Evolutionary conservation across 2,113 vertebrate genomes (phyloP), one percentile per base, ranked within the genome.

Genomic region (Notiomystis cincta): DNA sequence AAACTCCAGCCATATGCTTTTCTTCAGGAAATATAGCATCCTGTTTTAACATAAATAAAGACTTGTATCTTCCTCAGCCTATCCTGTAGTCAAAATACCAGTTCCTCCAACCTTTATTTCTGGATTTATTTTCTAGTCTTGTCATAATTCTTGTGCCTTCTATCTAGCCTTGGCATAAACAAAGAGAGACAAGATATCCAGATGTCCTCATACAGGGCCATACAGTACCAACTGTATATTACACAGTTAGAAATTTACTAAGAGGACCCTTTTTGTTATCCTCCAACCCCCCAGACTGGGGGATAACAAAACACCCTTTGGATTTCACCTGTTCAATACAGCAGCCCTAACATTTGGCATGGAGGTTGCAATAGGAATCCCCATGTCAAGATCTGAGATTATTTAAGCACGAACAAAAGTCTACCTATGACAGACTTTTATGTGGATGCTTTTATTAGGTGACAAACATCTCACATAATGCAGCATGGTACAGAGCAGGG

Each of bases 231-330:
- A 5, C 28, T 79, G 28, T 18, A 51, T 13, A 71, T 33, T 4
- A 69, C 19, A 60, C 7, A 71, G 37, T 24, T 6, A 37, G 7
- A 35, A 27, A 58, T 54, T 50, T 66, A 37, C 22, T 19, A 66
- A 45, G 19, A 57, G 7, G 12, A n/a, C 2, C 4, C 10, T 67
- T 66, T 54, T 42, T 58, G 8, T 33, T n/a, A 11, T 3, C 8
- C 4, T 3, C 11, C 6, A 9, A 14, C 2, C 3, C 44, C 3
- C 1, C 16, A 50, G n/a, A n/a, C n/a, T n/a, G n/a, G n/a, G n/a
- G n/a, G n/a, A n/a, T n/a, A n/a, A n/a, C n/a, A n/a, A n/a, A n/a
- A n/a, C 10, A 47, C 3, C 7, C 14, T 64, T 60, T 65, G 27
- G 27, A 81, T 77, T 72, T 93, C 70, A 71, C 51, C 23, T 24